These are phyloP conservation scores for Liopterus haemorrhoidalis DNA, from an alignment of 2,888 invertebrate species.

Conservation along the genomic window DNA sequence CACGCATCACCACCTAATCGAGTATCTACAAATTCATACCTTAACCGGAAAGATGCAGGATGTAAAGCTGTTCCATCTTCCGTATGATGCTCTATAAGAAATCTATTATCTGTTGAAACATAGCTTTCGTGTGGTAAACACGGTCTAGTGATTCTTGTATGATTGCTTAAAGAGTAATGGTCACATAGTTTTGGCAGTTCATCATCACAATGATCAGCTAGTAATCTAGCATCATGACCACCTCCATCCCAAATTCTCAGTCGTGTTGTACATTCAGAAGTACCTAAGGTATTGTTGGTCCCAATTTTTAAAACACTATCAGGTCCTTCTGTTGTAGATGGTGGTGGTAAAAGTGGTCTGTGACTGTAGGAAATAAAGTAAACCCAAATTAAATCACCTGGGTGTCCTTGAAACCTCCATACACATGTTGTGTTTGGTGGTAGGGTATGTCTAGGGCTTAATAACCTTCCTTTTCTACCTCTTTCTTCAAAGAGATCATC, in stretches of 20 bases:
- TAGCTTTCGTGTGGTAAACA: slow-evolving; percentile 77
- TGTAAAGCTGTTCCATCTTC: slow-evolving; percentile 73
- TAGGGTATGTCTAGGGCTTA: slow-evolving; percentile 76
- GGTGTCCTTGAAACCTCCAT: slow-evolving; percentile 74
- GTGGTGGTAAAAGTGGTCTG: slow-evolving; percentile 61
- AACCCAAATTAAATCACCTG: slow-evolving; percentile 77
- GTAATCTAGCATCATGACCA: slow-evolving; percentile 45
- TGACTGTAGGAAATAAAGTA: slow-evolving; percentile 82
- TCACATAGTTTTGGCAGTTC: slow-evolving; percentile 76
- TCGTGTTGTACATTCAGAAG: slow-evolving; percentile 59
- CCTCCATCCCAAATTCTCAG: slow-evolving; percentile 68
- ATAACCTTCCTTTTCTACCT: slow-evolving; percentile 65
- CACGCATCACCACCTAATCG: slow-evolving; percentile 65
- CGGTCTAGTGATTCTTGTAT: slow-evolving; percentile 69
- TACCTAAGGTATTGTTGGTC: slow-evolving; percentile 24
- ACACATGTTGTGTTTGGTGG: slow-evolving; percentile 83
- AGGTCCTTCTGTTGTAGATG: slow-evolving; percentile 35
- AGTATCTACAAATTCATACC: slow-evolving; percentile 81
- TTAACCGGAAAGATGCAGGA: slow-evolving; percentile 64
- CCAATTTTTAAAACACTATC: slow-evolving; percentile 27
- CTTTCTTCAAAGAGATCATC: slow-evolving; percentile 52
- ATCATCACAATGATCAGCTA: slow-evolving; percentile 68
- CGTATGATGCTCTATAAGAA: slow-evolving; percentile 52
- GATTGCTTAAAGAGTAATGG: slow-evolving; percentile 67
- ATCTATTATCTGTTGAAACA: slow-evolving; percentile 51